Evolutionary conservation across 2,888 invertebrate genomes (phyloP).

Genomic region (Leuctra nigra): DNA sequence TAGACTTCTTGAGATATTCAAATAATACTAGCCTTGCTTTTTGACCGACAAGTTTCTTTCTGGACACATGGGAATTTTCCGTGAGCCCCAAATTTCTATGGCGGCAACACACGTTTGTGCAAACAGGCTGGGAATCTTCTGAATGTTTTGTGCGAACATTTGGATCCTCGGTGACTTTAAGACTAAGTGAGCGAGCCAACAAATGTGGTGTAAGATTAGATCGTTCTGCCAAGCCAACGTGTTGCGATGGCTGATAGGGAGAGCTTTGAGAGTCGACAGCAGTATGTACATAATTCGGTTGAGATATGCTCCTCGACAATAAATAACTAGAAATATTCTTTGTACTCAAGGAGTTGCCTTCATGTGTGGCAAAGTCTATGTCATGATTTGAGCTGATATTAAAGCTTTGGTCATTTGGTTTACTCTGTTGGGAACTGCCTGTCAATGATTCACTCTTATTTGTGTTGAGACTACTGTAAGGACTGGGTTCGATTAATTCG

Average conservation of each 20-base stretch:
- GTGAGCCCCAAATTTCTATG: neutral
- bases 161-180: no score
- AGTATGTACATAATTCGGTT: neutral
- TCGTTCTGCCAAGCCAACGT: neutral
- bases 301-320: neutral
- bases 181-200: no score
- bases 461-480: neutral
- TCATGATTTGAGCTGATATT: slow-evolving; percentile 2
- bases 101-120: neutral
- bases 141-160: no score
- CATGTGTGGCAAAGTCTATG: neutral
- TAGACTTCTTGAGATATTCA: neutral
- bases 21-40: neutral
- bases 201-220: no score
- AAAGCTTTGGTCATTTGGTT: neutral
- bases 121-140: neutral
- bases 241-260: neutral
- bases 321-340: neutral
- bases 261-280: neutral
- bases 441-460: neutral
- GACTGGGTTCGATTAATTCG: slow-evolving; percentile 18
- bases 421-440: neutral
- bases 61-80: neutral
- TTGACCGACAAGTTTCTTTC: neutral
- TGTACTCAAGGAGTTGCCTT: neutral